Evolutionary conservation across 2,888 invertebrate genomes (phyloP).

Genomic region (Odontomyia ornata): DNA sequence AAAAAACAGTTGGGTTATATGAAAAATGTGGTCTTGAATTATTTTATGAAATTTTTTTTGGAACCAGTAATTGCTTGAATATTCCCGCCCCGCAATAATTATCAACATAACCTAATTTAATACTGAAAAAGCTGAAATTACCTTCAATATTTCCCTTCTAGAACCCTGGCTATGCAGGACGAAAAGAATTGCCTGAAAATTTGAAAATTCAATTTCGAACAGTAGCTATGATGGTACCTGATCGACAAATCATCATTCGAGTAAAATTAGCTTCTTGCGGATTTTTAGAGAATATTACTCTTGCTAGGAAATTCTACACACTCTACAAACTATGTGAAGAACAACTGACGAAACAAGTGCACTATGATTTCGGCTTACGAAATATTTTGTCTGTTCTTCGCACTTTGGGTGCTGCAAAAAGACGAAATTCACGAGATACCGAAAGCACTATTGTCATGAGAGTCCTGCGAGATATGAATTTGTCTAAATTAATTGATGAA

Average conservation of each 20-base stretch:
- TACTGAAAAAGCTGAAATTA: no score
- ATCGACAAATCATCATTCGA: constrained; percentile 94
- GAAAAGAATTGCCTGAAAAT: constrained; percentile 96
- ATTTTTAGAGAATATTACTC: constrained; percentile 92
- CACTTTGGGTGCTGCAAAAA: constrained; percentile 90
- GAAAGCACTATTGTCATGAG: constrained; percentile 97
- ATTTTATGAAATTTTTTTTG: no score
- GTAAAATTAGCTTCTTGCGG: constrained; percentile 97
- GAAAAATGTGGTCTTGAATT: no score
- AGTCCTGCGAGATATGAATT: constrained; percentile 96
- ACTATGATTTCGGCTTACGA: constrained; percentile 95
- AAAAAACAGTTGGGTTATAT: no score
- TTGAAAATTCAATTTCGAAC: constrained; percentile 97
- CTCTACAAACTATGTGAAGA: constrained; percentile 97
- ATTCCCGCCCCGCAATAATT: no score
- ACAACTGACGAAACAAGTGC: constrained; percentile 96
- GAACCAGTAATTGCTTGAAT: no score
- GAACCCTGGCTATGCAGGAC: constrained; percentile 97
- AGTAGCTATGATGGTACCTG: constrained; percentile 99
- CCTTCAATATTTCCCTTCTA: constrained; percentile 58
- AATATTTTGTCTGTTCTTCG: constrained; percentile 94
- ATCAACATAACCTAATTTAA: no score
- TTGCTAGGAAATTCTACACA: constrained; percentile 95
- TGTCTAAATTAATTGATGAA: constrained; percentile 96
- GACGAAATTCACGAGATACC: constrained; percentile 89